Percentiles rank a stretch among this genome's conserved stretches.
Conservation (phyloP, 2,113 vertebrate genomes). For the Phyllopteryx taeniolatus region DNA sequence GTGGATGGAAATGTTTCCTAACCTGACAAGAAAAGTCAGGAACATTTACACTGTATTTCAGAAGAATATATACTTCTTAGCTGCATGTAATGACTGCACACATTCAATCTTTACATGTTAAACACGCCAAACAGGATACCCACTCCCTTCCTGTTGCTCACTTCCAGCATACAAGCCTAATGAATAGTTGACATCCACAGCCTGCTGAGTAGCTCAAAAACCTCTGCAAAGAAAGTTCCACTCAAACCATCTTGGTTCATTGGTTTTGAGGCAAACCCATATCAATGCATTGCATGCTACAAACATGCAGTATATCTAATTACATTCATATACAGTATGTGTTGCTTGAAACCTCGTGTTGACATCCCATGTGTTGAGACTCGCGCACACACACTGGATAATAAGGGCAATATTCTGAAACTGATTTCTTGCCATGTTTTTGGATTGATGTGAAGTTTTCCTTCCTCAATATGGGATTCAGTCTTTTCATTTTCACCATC, state of each 20-base stretch:
- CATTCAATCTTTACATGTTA: background rate
- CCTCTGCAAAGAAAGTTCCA: background rate
- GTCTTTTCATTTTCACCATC: background rate
- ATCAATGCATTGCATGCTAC: background rate
- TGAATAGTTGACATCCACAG: background rate
- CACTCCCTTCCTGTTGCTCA: background rate
- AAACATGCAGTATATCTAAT: background rate
- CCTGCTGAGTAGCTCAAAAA: background rate
- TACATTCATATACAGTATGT: background rate
- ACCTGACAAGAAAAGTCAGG: background rate
- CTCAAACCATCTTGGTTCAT: background rate
- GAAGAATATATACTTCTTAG: background rate
- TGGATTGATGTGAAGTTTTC: constrained; percentile 12
- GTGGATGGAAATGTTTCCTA: constrained; percentile 45
- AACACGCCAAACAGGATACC: constrained; percentile 1
- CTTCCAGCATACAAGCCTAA: background rate
- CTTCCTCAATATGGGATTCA: background rate
- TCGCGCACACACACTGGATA: background rate
- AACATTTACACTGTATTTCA: background rate
- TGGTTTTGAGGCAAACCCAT: background rate
- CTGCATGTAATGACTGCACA: background rate
- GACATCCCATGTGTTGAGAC: background rate
- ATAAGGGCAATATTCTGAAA: constrained; percentile 14
- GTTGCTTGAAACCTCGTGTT: constrained; percentile 11
- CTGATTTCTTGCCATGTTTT: background rate